Base-by-base conservation (phyloP, 92 coral and sea anemone species). In the Epizoanthus stellaris region DNA sequence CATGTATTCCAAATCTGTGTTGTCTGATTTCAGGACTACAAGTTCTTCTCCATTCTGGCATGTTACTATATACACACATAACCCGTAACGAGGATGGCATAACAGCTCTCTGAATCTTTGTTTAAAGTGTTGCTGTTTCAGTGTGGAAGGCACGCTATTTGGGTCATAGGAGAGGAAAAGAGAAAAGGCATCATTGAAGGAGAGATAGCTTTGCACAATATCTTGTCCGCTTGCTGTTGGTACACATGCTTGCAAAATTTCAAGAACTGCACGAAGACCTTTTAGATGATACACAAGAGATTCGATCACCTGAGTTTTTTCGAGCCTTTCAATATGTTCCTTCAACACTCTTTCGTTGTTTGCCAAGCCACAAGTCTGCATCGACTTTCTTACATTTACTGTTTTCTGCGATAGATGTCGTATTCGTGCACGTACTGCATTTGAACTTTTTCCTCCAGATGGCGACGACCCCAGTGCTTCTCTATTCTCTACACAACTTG, bases 1-100 rank as follows among this genome's bases (percentile, higher is more conserved):
- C 73, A 80, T 60, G 69, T 5, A 80, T 80, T 80, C 84, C 84
- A 80, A 62, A 80, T 80, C 84, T 80, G 54, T 60, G 69, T 62
- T 60, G 69, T 80, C 84, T 56, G 84, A 80, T 56, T 80, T 80
- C 80, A 74, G 52, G 80, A 74, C 21, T 36, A 74, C 80, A 40
- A 74, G 8, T 6, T 43, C 80, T 74, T 74, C 80, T 74, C 80
- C 80, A 74, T 74, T 74, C 21, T 74, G 16, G 21, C 80, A 74
- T 42, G 13, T 40, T 5, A 74, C 52, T 74, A 74, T 74, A 47
- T 74, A 74, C 61, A 74, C 80, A 74, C 80, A 74, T 16, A 74
- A 40, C 8, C 80, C 80, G 60, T 74, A 74, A 43, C 80, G 57
- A 47, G 80, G 80, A 42, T 74, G 80, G 53, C 80, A 74, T 74